Base-by-base conservation (phyloP, 1,140 invertebrate species). In the Euura saliciscinereae region DNA sequence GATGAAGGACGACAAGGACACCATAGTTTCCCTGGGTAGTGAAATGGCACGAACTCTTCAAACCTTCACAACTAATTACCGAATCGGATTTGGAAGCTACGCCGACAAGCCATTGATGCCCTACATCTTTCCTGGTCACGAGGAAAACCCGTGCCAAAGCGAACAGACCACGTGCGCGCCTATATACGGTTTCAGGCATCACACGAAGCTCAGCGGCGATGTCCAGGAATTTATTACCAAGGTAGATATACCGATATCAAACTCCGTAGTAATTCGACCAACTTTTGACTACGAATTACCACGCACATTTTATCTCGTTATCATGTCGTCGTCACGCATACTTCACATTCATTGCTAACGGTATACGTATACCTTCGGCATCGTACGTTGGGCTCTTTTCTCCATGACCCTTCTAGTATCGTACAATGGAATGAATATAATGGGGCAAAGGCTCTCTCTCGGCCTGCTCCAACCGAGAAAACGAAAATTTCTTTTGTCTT, bases 1-100 rank as follows among this genome's bases (percentile, higher is more conserved):
- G 3, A 98, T 98, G 96, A 90, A 89, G 77, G 93, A 96, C 78
- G 95, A 97, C 79, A 94, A 97, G 79, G 90, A 93, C 3, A 96
- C 95, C 6, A 80, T 98, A 43, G 91, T 92, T 2, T 86, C 89
- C 44, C 81, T 98, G n/a, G 93, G 95, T n/a, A 86, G 86, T 10
- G 87, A 91, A 70, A 89, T 97, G 65, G 91, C 89, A 11, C 75
- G 83, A 10, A 84, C 88, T 44, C 88, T 97, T 82, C 88, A 88
- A 68, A 92, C 91, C 71, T 91, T 98, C 65, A 98, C 96, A 0
- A 91, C 90, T 76, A 93, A 97, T 80, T 96, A 95, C 86, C 92
- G 92, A 73, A 83, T 94, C 4, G 94, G 93, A 4, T 94, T 94
- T 80, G 94, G 94, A 2, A 92, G 91, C 11, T 95, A 93, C 86